Evolutionary conservation across 2,797 vertebrate species (phyloP).

Genomic region (Crocodylus rhombifer): DNA sequence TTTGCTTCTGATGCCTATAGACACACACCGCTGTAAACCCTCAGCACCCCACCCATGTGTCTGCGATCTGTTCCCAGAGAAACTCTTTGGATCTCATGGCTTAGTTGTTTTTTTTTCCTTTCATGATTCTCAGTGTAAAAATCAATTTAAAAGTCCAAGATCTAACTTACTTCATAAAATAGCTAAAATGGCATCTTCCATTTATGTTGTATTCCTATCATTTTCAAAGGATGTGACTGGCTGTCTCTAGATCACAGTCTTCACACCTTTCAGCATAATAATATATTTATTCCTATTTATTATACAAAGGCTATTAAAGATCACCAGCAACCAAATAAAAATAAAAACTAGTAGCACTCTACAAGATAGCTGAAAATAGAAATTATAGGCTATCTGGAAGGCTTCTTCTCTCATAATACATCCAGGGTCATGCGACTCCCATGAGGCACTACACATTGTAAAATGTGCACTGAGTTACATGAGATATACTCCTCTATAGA

Average conservation of each 20-base stretch:
- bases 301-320: neutral
- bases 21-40: neutral
- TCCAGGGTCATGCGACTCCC: too few species aligned
- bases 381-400: too few species aligned
- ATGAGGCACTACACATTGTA: too few species aligned
- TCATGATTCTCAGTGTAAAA: neutral
- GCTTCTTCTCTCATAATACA: too few species aligned
- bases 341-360: constrained; percentile 15
- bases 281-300: neutral
- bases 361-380: too few species aligned
- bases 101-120: neutral
- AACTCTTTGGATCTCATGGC: too few species aligned
- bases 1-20: neutral
- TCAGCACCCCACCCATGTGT: neutral
- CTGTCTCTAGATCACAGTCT: neutral
- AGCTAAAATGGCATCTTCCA: neutral
- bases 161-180: neutral
- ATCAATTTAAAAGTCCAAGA: neutral
- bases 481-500: too few species aligned
- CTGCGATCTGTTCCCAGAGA: neutral
- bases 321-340: neutral
- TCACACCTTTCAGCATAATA: neutral
- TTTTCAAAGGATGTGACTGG: neutral
- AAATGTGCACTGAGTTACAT: too few species aligned
- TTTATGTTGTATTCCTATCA: neutral